Conservation (phyloP, 2,797 vertebrate species). For the Alca torda region DNA sequence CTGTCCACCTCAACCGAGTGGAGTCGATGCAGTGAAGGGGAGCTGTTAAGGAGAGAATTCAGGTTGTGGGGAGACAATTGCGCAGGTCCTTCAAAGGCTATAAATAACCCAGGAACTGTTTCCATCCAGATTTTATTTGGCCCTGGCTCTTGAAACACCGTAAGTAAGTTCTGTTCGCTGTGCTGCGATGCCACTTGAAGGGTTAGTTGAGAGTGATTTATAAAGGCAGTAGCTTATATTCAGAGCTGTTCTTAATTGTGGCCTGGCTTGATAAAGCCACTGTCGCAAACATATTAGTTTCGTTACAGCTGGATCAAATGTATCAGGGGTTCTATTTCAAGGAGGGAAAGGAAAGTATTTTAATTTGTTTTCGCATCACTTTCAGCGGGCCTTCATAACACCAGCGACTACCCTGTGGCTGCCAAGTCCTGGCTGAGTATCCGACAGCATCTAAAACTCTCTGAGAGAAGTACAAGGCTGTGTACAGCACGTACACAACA, state of each 20-base stretch:
- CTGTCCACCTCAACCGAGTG: not conserved
- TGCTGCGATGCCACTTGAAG: slow-evolving; percentile 7
- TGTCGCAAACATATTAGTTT: slow-evolving; percentile 47
- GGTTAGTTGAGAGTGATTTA: slow-evolving; percentile 47
- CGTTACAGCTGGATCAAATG: slow-evolving; percentile 56
- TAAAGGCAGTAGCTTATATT: slow-evolving; percentile 57
- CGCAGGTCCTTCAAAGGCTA: slow-evolving; percentile 20
- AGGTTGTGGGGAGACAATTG: slow-evolving; percentile 5
- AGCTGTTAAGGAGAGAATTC: slow-evolving; percentile 31
- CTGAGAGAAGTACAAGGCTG: not conserved
- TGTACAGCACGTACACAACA: not conserved
- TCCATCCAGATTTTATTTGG: slow-evolving; percentile 45
- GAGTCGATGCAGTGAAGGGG: not conserved
- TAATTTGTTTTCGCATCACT: slow-evolving; percentile 51
- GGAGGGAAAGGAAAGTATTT: slow-evolving; percentile 62
- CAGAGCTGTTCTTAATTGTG: slow-evolving; percentile 65
- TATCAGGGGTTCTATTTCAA: slow-evolving; percentile 48
- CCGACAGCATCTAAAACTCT: slow-evolving; percentile 18
- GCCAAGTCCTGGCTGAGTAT: slow-evolving; percentile 49
- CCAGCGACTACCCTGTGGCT: not conserved
- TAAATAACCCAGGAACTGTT: slow-evolving; percentile 53
- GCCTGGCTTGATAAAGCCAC: slow-evolving; percentile 65
- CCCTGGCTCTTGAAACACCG: slow-evolving; percentile 57
- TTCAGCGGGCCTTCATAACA: slow-evolving; percentile 40
- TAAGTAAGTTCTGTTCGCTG: slow-evolving; percentile 39